Evolutionary conservation across 2,797 vertebrate genomes (phyloP), one percentile per base, ranked within the genome.

Genomic region (Sphaeramia orbicularis): DNA sequence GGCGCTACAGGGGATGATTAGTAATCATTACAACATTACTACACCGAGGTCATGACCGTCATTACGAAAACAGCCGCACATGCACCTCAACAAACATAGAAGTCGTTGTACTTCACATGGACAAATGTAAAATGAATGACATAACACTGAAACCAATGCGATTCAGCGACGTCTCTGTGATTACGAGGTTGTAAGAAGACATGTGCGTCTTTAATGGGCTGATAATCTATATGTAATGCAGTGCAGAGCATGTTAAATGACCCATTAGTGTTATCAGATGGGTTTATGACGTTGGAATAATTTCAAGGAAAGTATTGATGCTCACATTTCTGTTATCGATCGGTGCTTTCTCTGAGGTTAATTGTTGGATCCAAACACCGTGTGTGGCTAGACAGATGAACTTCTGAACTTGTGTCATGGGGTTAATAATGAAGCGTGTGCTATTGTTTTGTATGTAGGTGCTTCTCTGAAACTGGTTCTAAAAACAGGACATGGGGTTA

Each of bases 161-260:
- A 42, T 55, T 49, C 27, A 47, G 19, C 32, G 45, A 45, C 53
- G 36, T 48, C 45, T 52, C 37, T 7, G 2, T 43, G 35, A 42
- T 57, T 38, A 40, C 5, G 16, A 13, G 44, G 2, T 37, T 37
- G 21, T n/a, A 35, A 59, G 30, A 65, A 43, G 5, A 60, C 18
- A 40, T 62, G 42, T 43, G 51, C 63, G 37, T 7, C n/a, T 45
- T 12, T 48, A 58, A 59, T 30, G 24, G 32, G 19, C 50, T 42
- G 15, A 35, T 52, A 44, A 62, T 48, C 8, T 4, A 55, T 42
- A n/a, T 44, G 21, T 24, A 57, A 27, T 24, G 18, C 45, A 45
- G 14, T 21, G 16, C 43, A 21, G 10, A 27, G 32, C 7, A 6
- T 13, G 19, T 44, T 15, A 30, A 45, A 56, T 48, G 18, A 43